These are phyloP conservation scores for Apomyelois bistriatella DNA, from an alignment of 2,888 invertebrate species.

Conservation along the genomic window DNA sequence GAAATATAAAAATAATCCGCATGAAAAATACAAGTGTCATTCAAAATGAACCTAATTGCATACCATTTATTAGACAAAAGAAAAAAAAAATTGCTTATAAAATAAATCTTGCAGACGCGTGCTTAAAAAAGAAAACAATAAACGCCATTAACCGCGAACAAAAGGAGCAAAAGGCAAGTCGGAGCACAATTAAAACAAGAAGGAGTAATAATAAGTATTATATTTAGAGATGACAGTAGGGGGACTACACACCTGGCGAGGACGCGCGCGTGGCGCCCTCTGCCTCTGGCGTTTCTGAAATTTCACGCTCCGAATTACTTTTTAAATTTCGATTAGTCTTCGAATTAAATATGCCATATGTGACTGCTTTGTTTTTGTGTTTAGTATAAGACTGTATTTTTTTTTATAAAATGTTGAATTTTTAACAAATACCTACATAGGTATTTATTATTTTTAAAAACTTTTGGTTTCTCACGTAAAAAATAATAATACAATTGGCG, in stretches of 20 bases:
- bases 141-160: constrained; percentile 75
- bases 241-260: constrained; percentile 60
- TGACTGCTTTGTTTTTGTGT: neutral
- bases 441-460: too few relatives aligned
- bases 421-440: too few relatives aligned
- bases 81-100: constrained; percentile 21
- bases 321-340: constrained; percentile 28
- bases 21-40: neutral
- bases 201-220: constrained; percentile 79
- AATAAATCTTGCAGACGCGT: constrained; percentile 63
- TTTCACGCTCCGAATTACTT: constrained; percentile 10
- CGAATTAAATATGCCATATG: neutral
- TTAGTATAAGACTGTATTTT: too few relatives aligned
- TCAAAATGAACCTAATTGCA: constrained; percentile 15
- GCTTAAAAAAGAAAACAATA: constrained; percentile 71
- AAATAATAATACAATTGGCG: too few relatives aligned
- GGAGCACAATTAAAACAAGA: constrained; percentile 78
- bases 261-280: constrained; percentile 46
- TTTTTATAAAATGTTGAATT: too few relatives aligned
- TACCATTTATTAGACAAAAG: constrained; percentile 8
- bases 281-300: constrained; percentile 31
- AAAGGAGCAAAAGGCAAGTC: constrained; percentile 77
- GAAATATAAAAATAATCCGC: too few relatives aligned
- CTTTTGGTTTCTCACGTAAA: too few relatives aligned
- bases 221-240: constrained; percentile 54